Evolutionary conservation across 2,113 vertebrate genomes (phyloP).

Genomic region (Calonectris borealis): DNA sequence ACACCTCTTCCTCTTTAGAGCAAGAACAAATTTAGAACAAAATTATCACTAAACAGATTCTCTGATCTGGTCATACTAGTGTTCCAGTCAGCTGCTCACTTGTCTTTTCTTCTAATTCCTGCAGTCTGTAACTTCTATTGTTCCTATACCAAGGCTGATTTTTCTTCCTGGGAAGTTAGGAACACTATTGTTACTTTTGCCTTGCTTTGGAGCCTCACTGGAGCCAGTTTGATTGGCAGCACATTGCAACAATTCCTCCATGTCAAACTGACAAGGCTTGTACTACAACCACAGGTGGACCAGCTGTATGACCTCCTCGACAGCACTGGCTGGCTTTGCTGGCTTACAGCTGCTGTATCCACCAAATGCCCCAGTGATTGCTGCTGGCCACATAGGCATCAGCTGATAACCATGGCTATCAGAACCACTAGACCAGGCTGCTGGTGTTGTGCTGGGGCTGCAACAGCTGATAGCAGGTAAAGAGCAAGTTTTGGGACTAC

Average conservation of each 20-base stretch:
- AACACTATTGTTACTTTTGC: not conserved
- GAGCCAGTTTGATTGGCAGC: not conserved
- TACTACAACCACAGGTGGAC: not conserved
- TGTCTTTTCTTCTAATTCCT: not conserved
- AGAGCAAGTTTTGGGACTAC: not conserved
- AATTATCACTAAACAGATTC: not conserved
- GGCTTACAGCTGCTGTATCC: not conserved
- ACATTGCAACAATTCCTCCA: not conserved
- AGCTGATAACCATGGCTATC: not conserved
- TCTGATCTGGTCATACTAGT: not conserved
- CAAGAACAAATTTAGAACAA: not conserved
- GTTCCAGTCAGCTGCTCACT: not conserved
- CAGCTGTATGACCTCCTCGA: not conserved
- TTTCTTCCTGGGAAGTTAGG: not conserved
- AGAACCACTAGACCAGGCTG: not conserved
- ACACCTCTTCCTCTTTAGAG: not conserved
- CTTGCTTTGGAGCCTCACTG: not conserved
- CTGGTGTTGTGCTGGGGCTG: not conserved
- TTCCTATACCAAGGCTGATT: not conserved
- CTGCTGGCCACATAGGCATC: not conserved
- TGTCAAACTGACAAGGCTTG: not conserved
- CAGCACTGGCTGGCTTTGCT: not conserved
- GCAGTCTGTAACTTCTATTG: not conserved
- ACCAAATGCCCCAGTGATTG: not conserved
- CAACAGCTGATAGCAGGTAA: not conserved